These are phyloP conservation scores for Neuroterus valhalla DNA, from an alignment of 1,140 invertebrate species.

Conservation along the genomic window DNA sequence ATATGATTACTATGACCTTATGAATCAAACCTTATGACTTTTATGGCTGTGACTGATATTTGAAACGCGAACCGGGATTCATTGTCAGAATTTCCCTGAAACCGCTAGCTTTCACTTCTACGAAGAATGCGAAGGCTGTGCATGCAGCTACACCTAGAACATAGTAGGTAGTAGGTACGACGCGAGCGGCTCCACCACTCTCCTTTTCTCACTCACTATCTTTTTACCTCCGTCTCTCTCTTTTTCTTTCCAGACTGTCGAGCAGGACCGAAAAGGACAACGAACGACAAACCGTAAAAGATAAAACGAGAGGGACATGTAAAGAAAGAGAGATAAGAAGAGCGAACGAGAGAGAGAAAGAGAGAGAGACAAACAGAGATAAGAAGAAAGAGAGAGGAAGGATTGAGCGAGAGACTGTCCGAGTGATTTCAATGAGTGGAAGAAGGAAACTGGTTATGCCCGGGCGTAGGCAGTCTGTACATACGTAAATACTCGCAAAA, in stretches of 20 bases:
- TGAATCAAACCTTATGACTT: constrained; percentile 10
- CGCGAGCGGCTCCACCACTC: constrained; percentile 46
- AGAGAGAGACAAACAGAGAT: neutral
- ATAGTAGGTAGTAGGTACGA: constrained; percentile 29
- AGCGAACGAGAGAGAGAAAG: neutral
- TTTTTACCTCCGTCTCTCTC: constrained; percentile 37
- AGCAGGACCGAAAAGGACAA: constrained; percentile 39
- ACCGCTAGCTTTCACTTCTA: constrained; percentile 70
- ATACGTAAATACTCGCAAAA: constrained; percentile 40
- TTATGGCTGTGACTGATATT: constrained; percentile 10
- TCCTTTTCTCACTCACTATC: constrained; percentile 40
- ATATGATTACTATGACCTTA: neutral
- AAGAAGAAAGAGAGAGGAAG: constrained; percentile 24
- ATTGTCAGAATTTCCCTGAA: constrained; percentile 69
- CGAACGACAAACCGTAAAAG: constrained; percentile 23
- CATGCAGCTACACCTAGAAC: constrained; percentile 57
- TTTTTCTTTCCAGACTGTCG: constrained; percentile 35
- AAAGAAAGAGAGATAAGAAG: neutral
- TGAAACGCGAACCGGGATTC: constrained; percentile 41
- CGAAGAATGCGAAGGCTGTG: constrained; percentile 72
- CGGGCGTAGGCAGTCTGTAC: constrained; percentile 36
- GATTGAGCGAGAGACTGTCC: constrained; percentile 34
- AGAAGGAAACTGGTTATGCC: constrained; percentile 58
- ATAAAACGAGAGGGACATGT: constrained; percentile 14
- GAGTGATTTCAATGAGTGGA: constrained; percentile 59